These are phyloP conservation scores for Notoglanidium macrostoma DNA, from an alignment of 2,797 vertebrate species.

Conservation along the genomic window DNA sequence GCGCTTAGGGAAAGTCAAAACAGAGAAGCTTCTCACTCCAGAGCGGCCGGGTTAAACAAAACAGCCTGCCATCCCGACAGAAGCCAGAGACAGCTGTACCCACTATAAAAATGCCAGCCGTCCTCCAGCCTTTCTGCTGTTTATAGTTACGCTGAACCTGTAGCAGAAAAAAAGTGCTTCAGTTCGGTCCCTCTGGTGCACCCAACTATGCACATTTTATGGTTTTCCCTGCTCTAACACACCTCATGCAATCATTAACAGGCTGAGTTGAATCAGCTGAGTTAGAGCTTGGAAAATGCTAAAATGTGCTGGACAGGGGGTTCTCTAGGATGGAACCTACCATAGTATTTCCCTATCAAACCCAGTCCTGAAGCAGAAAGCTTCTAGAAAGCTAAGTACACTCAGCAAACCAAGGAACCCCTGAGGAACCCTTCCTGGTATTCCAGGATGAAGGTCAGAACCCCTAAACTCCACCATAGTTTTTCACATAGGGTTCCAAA, in stretches of 20 bases:
- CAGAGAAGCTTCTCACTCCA: conserved; percentile 34
- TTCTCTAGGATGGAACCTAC: neutral
- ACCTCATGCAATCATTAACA: neutral
- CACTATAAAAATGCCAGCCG: conserved; percentile 29
- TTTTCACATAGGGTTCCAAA: too few species aligned
- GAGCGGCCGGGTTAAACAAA: conserved; percentile 25
- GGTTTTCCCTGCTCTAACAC: neutral
- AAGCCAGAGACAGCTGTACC: conserved; percentile 40
- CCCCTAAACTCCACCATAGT: too few species aligned
- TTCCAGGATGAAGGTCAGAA: too few species aligned
- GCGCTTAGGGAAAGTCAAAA: conserved; percentile 47
- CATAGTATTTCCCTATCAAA: neutral
- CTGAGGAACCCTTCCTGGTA: too few species aligned
- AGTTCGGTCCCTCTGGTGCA: neutral
- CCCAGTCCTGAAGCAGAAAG: neutral
- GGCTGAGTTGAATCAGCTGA: neutral
- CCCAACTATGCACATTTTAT: neutral
- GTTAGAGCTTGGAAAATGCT: neutral
- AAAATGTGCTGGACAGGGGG: too few species aligned
- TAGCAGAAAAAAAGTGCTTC: neutral
- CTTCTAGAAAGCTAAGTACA: neutral
- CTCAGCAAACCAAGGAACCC: neutral
- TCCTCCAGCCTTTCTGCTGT: conserved; percentile 17
- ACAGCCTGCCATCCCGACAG: conserved; percentile 40
- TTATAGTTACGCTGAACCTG: conserved; percentile 2